Conservation (phyloP, 1,140 invertebrate species). For the Heliconius hewitsoni region DNA sequence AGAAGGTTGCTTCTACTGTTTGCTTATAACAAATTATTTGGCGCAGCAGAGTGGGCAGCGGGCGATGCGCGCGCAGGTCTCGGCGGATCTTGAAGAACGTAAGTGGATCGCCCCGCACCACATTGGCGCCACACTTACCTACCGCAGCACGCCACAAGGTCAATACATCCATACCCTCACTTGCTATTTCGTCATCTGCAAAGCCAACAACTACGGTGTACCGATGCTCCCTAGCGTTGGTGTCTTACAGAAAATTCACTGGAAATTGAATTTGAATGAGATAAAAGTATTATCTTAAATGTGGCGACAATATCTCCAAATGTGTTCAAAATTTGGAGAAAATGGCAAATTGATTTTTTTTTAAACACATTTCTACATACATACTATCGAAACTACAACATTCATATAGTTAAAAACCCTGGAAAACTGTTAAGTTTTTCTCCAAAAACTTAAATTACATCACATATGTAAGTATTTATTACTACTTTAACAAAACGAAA, state of each 20-base stretch:
- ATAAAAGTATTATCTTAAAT: slow-evolving; percentile 9
- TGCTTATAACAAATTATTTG: background rate
- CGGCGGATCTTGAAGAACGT: slow-evolving; percentile 93
- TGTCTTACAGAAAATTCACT: background rate
- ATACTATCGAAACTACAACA: background rate
- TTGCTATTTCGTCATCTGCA: slow-evolving; percentile 40
- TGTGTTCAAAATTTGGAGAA: slow-evolving; percentile 32
- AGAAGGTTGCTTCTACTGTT: no score
- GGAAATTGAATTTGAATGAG: slow-evolving; percentile 14
- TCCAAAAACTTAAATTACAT: background rate
- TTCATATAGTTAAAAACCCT: background rate
- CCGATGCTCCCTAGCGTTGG: background rate
- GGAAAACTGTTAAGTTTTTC: background rate
- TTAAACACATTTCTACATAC: slow-evolving; percentile 11
- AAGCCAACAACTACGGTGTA: background rate
- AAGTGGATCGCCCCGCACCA: slow-evolving; percentile 82
- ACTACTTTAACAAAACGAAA: background rate
- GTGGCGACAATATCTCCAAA: slow-evolving; percentile 25
- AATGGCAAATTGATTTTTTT: slow-evolving; percentile 4
- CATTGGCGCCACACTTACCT: slow-evolving; percentile 83
- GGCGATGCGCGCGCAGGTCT: slow-evolving; percentile 86
- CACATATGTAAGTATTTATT: background rate
- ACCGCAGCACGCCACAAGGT: slow-evolving; percentile 84
- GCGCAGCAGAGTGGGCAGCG: slow-evolving; percentile 80
- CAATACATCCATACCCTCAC: slow-evolving; percentile 71